These are phyloP conservation scores for Celastrina argiolus DNA, from an alignment of 2,888 invertebrate genomes.

Conservation along the genomic window DNA sequence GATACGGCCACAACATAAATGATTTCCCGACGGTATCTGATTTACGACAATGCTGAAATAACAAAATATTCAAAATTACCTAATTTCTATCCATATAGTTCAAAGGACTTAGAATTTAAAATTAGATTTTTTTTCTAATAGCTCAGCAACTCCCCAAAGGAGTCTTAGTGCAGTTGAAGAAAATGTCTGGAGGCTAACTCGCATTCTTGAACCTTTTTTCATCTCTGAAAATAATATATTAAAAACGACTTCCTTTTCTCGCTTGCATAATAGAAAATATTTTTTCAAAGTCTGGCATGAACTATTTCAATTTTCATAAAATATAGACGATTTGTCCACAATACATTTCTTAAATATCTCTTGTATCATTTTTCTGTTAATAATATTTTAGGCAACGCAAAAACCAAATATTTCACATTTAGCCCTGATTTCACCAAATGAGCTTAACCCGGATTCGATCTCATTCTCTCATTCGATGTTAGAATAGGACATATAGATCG, in stretches of 20 bases:
- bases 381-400: too few species aligned
- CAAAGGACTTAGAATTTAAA: background rate
- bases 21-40: background rate
- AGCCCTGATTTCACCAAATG: too few species aligned
- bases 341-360: background rate
- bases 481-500: too few species aligned
- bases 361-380: too few species aligned
- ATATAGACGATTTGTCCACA: background rate
- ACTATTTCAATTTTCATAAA: background rate
- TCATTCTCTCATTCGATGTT: too few species aligned
- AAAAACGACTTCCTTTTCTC: slow-evolving; percentile 10
- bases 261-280: background rate
- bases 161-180: slow-evolving; percentile 6
- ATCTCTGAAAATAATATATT: slow-evolving; percentile 6
- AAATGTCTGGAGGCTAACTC: background rate
- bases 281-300: background rate
- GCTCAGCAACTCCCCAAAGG: background rate
- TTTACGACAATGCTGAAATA: background rate
- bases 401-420: too few species aligned
- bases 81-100: background rate
- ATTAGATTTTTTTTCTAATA: background rate
- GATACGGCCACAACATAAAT: background rate
- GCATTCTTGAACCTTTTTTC: slow-evolving; percentile 7
- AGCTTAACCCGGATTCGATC: too few species aligned
- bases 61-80: background rate